Evolutionary conservation across 2,113 vertebrate genomes (phyloP).

Genomic region (Nymphicus hollandicus): DNA sequence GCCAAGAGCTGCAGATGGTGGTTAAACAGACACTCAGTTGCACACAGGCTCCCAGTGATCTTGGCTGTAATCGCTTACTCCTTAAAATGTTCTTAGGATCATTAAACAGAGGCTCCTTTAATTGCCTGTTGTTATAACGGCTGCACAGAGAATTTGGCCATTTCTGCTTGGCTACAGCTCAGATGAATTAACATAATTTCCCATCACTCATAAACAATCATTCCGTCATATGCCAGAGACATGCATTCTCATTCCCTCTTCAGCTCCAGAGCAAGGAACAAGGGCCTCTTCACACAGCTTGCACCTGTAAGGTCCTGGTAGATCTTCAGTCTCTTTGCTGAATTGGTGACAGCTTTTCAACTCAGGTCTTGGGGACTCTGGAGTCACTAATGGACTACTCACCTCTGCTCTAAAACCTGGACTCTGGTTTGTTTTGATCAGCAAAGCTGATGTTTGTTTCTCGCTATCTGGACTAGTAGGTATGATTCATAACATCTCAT

Average conservation of each 20-base stretch:
- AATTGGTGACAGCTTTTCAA: neutral
- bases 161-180: neutral
- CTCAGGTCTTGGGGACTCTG: neutral
- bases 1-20: slow-evolving; percentile 34
- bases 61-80: neutral
- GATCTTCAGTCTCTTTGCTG: neutral
- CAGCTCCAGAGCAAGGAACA: neutral
- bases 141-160: neutral
- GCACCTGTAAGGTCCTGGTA: neutral
- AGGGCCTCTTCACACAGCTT: neutral
- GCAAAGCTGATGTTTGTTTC: neutral
- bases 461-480: neutral
- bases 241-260: neutral
- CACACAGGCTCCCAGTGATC: neutral
- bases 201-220: neutral
- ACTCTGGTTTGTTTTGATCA: neutral
- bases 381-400: neutral
- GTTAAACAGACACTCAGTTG: neutral
- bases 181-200: neutral
- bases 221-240: neutral
- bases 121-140: neutral
- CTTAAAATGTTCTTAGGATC: neutral
- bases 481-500: neutral
- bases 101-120: slow-evolving; percentile 1
- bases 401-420: neutral